Conservation (phyloP, 2,113 vertebrate species). For the Pelobates fuscus region DNA sequence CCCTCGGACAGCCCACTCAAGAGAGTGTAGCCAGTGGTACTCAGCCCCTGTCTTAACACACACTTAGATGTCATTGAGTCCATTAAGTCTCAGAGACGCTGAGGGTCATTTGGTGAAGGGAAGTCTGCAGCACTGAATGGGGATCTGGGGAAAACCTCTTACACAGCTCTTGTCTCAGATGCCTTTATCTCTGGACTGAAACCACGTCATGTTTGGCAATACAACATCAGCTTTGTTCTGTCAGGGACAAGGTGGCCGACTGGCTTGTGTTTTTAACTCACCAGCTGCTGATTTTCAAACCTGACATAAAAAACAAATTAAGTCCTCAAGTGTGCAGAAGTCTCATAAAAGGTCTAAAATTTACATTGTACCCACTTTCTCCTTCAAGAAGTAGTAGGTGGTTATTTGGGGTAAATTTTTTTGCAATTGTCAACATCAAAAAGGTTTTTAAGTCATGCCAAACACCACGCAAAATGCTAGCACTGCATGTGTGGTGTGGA, state of each 20-base stretch:
- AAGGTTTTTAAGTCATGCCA: not conserved
- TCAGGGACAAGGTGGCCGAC: conserved; percentile 29
- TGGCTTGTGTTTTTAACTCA: conserved; percentile 18
- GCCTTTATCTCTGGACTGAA: conserved; percentile 42
- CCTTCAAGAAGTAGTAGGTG: too few relatives aligned
- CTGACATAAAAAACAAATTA: not conserved
- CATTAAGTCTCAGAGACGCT: conserved; percentile 52
- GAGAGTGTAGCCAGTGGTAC: conserved; percentile 73
- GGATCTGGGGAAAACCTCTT: conserved; percentile 34
- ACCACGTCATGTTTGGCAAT: conserved; percentile 40
- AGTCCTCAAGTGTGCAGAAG: too few relatives aligned
- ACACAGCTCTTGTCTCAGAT: too few relatives aligned
- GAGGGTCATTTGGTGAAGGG: conserved; percentile 59
- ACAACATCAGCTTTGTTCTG: conserved; percentile 40
- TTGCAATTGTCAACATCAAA: too few relatives aligned
- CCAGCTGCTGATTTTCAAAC: not conserved
- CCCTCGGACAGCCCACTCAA: conserved; percentile 66
- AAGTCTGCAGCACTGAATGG: conserved; percentile 47
- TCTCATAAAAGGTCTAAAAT: too few relatives aligned
- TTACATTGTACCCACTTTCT: too few relatives aligned
- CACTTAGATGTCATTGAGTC: conserved; percentile 55
- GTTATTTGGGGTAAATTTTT: too few relatives aligned
- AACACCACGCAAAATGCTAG: not conserved
- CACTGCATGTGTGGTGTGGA: not conserved
- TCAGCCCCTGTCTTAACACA: conserved; percentile 55